Conservation (phyloP, 2,888 invertebrate species). For the Dynastes grantii region DNA sequence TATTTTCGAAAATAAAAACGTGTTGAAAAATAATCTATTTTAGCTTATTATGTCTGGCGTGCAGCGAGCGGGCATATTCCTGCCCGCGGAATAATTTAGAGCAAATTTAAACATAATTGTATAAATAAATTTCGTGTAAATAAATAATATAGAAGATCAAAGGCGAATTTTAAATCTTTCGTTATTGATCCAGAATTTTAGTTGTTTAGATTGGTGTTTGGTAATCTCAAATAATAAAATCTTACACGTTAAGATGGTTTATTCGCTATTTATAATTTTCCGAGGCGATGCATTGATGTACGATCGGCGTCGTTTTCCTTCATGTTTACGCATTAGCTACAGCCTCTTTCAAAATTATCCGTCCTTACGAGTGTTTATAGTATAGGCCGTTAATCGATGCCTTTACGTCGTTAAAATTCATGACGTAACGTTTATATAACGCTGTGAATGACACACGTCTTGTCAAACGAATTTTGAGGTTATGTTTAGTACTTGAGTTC, state of each 20-base stretch:
- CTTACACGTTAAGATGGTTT: conserved; percentile 35
- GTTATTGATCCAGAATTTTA: conserved; percentile 52
- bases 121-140: conserved; percentile 52
- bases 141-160: conserved; percentile 53
- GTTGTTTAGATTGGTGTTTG: conserved; percentile 47
- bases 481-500: no score
- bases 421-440: no score
- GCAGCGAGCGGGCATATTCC: conserved; percentile 28
- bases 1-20: conserved; percentile 53
- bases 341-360: no score
- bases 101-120: conserved; percentile 51
- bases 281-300: conserved; percentile 25
- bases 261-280: conserved; percentile 44
- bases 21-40: conserved; percentile 53
- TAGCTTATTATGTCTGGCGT: conserved; percentile 52
- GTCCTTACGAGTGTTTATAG: no score
- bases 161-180: conserved; percentile 52
- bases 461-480: no score
- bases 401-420: no score
- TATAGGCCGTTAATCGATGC: no score
- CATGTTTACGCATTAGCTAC: background rate
- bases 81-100: conserved; percentile 49
- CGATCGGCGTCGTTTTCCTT: conserved; percentile 15
- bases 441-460: no score
- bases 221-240: conserved; percentile 50